These are phyloP conservation scores for Chiroxiphia lanceolata DNA, from an alignment of 2,797 vertebrate genomes.

Conservation along the genomic window DNA sequence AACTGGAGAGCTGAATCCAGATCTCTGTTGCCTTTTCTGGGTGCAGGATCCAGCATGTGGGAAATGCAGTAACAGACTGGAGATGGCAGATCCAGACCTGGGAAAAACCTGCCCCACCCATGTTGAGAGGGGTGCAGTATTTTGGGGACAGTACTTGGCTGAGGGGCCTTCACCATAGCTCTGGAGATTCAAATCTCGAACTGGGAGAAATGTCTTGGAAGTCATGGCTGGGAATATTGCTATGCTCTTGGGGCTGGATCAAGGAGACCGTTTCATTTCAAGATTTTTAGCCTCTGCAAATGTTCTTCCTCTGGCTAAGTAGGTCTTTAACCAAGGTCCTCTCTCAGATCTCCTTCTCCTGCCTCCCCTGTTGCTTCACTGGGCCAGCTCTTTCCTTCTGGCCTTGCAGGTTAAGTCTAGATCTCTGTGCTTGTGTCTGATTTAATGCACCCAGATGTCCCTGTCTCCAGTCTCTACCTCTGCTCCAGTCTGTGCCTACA, in stretches of 20 bases:
- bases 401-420: neutral
- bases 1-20: neutral
- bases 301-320: neutral
- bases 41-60: neutral
- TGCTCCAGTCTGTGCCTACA: neutral
- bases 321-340: neutral
- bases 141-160: neutral
- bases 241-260: neutral
- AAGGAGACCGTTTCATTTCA: neutral
- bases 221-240: neutral
- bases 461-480: neutral
- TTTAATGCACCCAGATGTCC: neutral
- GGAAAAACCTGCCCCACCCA: neutral
- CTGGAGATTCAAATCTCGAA: neutral
- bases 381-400: neutral
- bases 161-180: neutral
- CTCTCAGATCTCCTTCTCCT: neutral
- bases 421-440: rapidly evolving
- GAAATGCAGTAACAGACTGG: neutral
- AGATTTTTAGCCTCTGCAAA: neutral
- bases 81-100: neutral
- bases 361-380: neutral
- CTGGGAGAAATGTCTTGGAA: neutral
- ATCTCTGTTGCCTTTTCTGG: neutral
- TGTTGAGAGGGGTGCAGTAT: neutral